Base-by-base conservation (phyloP, 1,140 invertebrate species). In the Nixonia krombeini region DNA sequence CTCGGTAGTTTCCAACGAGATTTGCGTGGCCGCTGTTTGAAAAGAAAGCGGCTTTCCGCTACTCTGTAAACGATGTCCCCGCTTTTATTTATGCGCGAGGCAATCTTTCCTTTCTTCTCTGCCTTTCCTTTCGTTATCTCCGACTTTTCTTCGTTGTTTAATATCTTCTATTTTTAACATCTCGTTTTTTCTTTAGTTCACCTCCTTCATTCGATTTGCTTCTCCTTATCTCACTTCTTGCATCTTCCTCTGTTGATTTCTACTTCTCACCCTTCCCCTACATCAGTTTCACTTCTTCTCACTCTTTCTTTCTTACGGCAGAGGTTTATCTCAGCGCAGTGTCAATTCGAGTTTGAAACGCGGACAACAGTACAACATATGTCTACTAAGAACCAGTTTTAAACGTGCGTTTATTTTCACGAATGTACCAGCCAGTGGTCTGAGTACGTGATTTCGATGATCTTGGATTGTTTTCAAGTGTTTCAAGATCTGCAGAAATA, bases 351-450 rank as follows among this genome's bases (percentile, higher is more conserved):
- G 79, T 83, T 83, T 82, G 76, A 72, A 78, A 78, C 74, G 77
- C 72, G 75, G 64, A 53, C 75, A 76, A 78, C 73, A 79, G 76
- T 73, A 81, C 81, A 80, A 79, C 70, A 74, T 58, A 75, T 79
- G 74, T 81, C 79, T 82, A 81, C 79, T 81, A 77, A 79, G 82
- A 81, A 82, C 80, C 80, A 76, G 80, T 82, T 82, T 81, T 78
- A 77, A 74, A 75, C 74, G 70, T 70, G 44, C 72, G 70, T 80
- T 79, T 79, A 80, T 79, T 80, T 69, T 72, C 66, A 59, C 68
- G 63, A 42, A 66, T 61, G 50, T 63, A 51, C 53, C 35, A 52
- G 55, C 59, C 64, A 61, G 64, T 53, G 59, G 59, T 49, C 50
- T 37, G 16, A 52, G 58, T 63, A 69, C 53, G 66, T 63, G 66